Conservation (phyloP, 2,797 vertebrate genomes). For the Dipus sagitta region DNA sequence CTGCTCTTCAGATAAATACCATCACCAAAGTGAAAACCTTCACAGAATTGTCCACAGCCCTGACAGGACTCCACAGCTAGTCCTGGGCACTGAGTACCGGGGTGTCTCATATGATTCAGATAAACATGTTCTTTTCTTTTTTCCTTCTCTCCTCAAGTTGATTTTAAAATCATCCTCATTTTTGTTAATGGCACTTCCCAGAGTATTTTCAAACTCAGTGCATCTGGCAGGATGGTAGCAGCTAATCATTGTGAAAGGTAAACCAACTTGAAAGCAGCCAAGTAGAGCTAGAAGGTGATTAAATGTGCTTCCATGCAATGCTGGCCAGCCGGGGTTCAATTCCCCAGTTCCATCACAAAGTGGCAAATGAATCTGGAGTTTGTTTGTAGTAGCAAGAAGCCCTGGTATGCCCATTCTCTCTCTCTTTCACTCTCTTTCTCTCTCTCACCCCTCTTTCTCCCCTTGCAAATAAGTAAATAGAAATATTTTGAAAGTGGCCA, state of each 20-base stretch:
- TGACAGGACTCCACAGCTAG: neutral
- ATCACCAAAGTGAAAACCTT: neutral
- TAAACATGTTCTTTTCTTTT: neutral
- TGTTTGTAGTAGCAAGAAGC: too few relatives aligned
- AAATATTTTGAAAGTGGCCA: neutral
- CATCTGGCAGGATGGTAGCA: neutral
- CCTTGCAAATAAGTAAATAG: too few relatives aligned
- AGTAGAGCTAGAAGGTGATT: too few relatives aligned
- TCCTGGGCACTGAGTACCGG: neutral
- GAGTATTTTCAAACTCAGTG: neutral
- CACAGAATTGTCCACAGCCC: neutral
- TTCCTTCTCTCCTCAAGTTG: neutral
- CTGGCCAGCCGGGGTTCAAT: too few relatives aligned
- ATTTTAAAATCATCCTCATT: neutral
- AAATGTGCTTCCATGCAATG: too few relatives aligned
- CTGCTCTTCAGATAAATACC: neutral
- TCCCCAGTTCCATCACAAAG: too few relatives aligned
- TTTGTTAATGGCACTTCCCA: neutral
- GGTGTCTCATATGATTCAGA: neutral
- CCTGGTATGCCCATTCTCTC: too few relatives aligned
- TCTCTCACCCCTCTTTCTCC: too few relatives aligned
- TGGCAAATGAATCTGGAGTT: too few relatives aligned
- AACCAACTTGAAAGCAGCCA: neutral
- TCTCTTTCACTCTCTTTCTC: too few relatives aligned
- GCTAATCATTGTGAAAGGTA: neutral